Evolutionary conservation across 2,888 invertebrate genomes (phyloP), one percentile per base, ranked within the genome.

Genomic region (Lydus trimaculatus): DNA sequence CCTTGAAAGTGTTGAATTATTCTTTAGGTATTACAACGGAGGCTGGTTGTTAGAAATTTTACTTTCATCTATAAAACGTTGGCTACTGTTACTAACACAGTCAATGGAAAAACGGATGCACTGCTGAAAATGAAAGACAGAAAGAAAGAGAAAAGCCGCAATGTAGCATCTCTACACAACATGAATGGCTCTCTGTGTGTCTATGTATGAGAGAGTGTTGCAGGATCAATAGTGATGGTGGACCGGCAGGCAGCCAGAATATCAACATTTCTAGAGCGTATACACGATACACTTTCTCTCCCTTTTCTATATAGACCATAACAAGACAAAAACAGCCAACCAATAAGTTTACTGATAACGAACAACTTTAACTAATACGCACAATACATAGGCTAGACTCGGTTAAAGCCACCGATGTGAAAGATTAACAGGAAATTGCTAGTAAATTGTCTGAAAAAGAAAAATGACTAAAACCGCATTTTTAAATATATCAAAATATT

Each of bases 151-250:
- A 76, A 76, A 76, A 74, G 76, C 78, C 78, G 77, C 79, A 76
- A 75, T 79, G 76, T 76, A 77, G 17, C 52, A 52, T 52, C 75
- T 79, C 78, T 20, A 20, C 20, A 39, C n/a, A 48, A 48, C 78
- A 79, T 80, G 80, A 81, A 81, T 79, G 80, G 79, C n/a, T n/a
- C n/a, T n/a, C n/a, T n/a, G n/a, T n/a, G n/a, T n/a, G n/a, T n/a
- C n/a, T 70, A 65, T 52, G 23, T 23, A 7, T 11, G 43, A 17
- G 17, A 43, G 17, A 78, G 43, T 17, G 77, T 76, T 78, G 78
- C 74, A 78, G 78, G 80, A 81, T 81, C 81, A 80, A 81, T 81
- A 81, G 79, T 73, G 72, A 76, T 76, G 76, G 79, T 76, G 74
- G 78, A 76, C 80, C 80, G 77, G 78, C 74, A 74, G 69, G 20